Evolutionary conservation across 2,113 vertebrate species (phyloP).

Genomic region (Corythornis vintsioides): DNA sequence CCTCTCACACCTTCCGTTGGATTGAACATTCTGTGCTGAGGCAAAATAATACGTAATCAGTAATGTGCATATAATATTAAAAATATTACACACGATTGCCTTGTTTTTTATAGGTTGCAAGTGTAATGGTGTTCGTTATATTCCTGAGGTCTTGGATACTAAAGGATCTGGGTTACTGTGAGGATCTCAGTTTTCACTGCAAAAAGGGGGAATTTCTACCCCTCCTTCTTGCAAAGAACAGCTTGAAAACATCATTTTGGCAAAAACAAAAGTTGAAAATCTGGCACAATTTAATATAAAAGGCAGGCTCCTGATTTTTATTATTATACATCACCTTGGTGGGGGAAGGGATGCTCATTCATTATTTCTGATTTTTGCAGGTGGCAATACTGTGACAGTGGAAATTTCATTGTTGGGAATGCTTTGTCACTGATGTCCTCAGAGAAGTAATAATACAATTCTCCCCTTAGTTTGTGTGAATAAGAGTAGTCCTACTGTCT

Average conservation of each 20-base stretch:
- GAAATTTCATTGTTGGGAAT: background rate
- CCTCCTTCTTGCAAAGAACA: background rate
- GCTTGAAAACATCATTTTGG: background rate
- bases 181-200: background rate
- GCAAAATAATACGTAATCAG: background rate
- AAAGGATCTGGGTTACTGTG: background rate
- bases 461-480: background rate
- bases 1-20: background rate
- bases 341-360: background rate
- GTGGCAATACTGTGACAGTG: background rate
- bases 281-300: background rate
- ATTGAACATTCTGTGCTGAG: background rate
- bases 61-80: background rate
- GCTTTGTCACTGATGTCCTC: background rate
- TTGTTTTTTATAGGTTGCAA: background rate
- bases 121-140: background rate
- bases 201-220: background rate
- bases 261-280: accelerated
- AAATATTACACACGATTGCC: background rate
- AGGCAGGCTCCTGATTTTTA: background rate
- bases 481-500: background rate
- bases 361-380: background rate
- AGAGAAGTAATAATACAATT: background rate
- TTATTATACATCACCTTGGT: background rate
- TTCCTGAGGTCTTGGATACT: background rate